phyloP scores from a whole-genome alignment of 2,888 invertebrate genomes.

The Prenolepis imparis region DNA sequence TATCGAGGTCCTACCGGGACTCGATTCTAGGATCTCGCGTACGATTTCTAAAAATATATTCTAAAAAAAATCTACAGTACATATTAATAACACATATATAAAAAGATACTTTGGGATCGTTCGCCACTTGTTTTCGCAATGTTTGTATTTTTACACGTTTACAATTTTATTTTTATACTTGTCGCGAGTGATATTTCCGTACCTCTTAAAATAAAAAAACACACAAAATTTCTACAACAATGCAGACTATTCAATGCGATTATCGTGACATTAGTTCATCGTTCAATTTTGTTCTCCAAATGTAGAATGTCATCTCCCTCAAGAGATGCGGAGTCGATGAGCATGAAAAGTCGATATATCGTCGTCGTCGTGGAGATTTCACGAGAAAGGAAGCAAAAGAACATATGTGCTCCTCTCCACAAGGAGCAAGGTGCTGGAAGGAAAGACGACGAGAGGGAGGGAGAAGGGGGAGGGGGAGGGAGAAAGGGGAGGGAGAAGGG shows the following conservation, averaged over 20 bases:
- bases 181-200: neutral
- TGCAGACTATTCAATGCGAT: neutral
- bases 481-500: constrained; percentile 18
- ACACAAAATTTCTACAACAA: neutral
- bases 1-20: too few relatives aligned
- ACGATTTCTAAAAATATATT: too few relatives aligned
- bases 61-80: too few relatives aligned
- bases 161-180: neutral
- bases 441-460: constrained; percentile 50
- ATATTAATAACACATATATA: neutral
- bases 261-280: neutral
- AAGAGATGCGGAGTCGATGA: neutral
- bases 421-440: constrained; percentile 48
- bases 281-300: neutral
- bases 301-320: neutral
- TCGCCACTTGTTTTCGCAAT: neutral
- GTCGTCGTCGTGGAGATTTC: constrained; percentile 66
- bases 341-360: constrained; percentile 25
- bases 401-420: constrained; percentile 36
- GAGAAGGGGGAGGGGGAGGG: constrained; percentile 46
- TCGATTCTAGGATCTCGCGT: too few relatives aligned
- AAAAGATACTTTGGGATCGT: neutral
- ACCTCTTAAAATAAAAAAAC: neutral
- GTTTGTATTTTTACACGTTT: neutral
- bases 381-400: constrained; percentile 73